Evolutionary conservation across 2,797 vertebrate genomes (phyloP).

Genomic region (Odontamblyopus lacepedii): DNA sequence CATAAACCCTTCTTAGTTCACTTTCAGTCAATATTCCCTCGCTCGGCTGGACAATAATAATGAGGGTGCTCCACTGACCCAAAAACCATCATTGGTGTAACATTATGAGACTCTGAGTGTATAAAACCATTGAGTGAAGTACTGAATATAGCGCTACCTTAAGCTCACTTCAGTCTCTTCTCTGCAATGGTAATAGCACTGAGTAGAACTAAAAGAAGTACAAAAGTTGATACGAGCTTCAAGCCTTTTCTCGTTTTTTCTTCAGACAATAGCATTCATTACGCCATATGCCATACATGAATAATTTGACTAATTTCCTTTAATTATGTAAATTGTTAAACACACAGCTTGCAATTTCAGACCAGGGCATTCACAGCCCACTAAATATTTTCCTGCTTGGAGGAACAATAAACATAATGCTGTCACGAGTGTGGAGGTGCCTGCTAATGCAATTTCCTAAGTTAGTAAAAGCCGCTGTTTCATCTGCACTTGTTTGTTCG

Average conservation of each 20-base stretch:
- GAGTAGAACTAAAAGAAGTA: background rate
- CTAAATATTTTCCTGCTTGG: background rate
- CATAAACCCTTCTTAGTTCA: background rate
- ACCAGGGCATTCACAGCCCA: background rate
- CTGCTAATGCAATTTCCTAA: background rate
- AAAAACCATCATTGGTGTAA: background rate
- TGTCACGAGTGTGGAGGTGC: background rate
- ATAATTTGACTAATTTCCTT: background rate
- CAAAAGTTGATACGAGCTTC: background rate
- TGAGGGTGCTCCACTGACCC: no score
- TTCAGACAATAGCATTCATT: background rate
- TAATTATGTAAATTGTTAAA: constrained; percentile 9
- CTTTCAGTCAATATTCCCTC: background rate
- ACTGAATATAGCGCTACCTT: background rate
- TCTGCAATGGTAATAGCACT: background rate
- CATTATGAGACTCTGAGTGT: background rate
- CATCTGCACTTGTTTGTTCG: background rate
- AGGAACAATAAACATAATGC: background rate
- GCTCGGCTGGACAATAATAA: background rate
- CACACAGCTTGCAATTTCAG: constrained; percentile 4
- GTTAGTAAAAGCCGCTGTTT: background rate
- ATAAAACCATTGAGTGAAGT: background rate
- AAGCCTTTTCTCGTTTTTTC: background rate
- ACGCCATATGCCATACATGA: constrained; percentile 2
- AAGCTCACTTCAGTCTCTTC: background rate